phyloP scores from a whole-genome alignment of 2,797 vertebrate genomes.

The Hippoglossus hippoglossus region DNA sequence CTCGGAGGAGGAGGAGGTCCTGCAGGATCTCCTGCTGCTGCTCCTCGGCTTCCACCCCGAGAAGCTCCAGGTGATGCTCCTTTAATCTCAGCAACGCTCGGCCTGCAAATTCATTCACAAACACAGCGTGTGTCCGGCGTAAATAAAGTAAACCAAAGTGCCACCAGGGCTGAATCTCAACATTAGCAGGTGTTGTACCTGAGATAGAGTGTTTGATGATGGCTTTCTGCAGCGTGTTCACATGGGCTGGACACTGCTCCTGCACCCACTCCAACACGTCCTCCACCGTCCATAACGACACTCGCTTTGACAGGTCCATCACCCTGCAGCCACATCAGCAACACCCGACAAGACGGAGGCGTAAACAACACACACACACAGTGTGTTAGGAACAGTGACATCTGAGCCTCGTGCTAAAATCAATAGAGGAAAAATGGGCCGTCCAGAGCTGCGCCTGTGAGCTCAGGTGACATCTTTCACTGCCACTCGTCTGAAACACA shows the following conservation, averaged over 20 bases:
- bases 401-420: too few relatives aligned
- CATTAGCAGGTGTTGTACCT: constrained; percentile 47
- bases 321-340: not conserved
- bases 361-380: too few relatives aligned
- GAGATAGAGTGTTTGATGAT: constrained; percentile 74
- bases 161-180: too few relatives aligned
- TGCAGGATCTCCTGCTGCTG: constrained; percentile 77
- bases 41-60: constrained; percentile 72
- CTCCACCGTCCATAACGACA: constrained; percentile 72
- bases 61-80: constrained; percentile 73
- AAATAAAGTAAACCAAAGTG: too few relatives aligned
- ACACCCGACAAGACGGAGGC: not conserved
- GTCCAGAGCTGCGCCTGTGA: too few relatives aligned
- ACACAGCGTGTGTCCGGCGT: not conserved
- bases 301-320: constrained; percentile 63
- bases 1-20: constrained; percentile 77
- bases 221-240: constrained; percentile 57
- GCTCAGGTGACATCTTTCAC: too few relatives aligned
- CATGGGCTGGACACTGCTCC: constrained; percentile 46
- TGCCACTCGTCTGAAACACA: too few relatives aligned
- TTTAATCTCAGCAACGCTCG: constrained; percentile 78
- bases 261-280: constrained; percentile 74
- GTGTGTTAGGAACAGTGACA: too few relatives aligned
- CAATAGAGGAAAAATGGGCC: too few relatives aligned
- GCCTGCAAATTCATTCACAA: constrained; percentile 56